These are phyloP conservation scores for Linurgus olivaceus DNA, from an alignment of 2,797 vertebrate species.

Conservation along the genomic window DNA sequence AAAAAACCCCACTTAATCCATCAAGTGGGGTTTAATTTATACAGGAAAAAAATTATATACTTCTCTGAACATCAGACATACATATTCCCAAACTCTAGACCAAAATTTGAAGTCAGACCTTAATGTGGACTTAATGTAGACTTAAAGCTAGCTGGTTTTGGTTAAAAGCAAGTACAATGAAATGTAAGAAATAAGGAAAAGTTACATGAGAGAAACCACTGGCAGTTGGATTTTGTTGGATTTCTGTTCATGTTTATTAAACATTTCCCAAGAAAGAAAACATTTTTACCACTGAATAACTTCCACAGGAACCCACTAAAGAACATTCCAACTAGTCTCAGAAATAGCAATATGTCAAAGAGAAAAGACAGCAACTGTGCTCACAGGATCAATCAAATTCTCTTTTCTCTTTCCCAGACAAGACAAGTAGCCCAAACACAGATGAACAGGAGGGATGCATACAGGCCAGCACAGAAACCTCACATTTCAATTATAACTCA, in stretches of 20 bases:
- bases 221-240: not conserved
- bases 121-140: slow-evolving; percentile 18
- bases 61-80: not conserved
- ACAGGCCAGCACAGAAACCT: not conserved
- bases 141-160: slow-evolving; percentile 35
- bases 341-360: not conserved
- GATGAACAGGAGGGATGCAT: not conserved
- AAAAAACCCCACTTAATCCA: not conserved
- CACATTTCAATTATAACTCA: not conserved
- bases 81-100: not conserved
- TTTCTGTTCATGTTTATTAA: slow-evolving; percentile 54
- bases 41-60: not conserved
- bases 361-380: not conserved
- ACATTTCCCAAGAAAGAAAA: slow-evolving; percentile 50
- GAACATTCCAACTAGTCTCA: not conserved
- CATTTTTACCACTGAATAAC: slow-evolving; percentile 6
- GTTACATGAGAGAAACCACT: slow-evolving; percentile 43
- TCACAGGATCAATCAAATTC: not conserved
- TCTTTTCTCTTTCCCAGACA: not conserved
- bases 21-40: not conserved
- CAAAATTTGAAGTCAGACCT: slow-evolving; percentile 13
- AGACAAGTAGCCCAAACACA: not conserved
- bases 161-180: slow-evolving; percentile 46
- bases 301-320: slow-evolving; percentile 21
- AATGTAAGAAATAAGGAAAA: slow-evolving; percentile 11